phyloP scores from a whole-genome alignment of 2,113 vertebrate genomes.

The Pluvianellus socialis region DNA sequence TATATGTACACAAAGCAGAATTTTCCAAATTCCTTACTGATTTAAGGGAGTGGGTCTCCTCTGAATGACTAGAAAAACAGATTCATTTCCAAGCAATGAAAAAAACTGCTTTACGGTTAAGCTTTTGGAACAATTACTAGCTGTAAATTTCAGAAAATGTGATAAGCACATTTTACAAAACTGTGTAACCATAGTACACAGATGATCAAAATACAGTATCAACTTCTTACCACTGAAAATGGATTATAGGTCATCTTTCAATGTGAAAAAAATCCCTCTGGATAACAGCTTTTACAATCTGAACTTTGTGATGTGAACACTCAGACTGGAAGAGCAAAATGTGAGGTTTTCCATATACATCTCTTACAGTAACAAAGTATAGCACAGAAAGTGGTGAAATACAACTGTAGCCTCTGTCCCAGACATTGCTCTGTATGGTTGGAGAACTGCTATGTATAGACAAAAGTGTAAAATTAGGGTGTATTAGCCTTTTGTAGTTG shows the following conservation, averaged over 20 bases:
- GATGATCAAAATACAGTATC: background rate
- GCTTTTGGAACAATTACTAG: background rate
- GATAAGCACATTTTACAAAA: background rate
- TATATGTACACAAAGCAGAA: background rate
- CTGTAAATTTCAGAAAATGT: background rate
- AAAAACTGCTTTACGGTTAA: background rate
- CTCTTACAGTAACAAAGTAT: background rate
- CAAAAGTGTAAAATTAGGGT: background rate
- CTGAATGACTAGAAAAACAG: background rate
- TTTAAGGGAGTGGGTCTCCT: background rate
- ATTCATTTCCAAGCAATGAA: background rate
- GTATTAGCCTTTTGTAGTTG: background rate
- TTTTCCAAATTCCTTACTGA: background rate
- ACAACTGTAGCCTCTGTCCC: background rate
- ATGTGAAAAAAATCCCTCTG: background rate
- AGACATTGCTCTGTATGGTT: background rate
- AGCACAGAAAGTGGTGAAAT: background rate
- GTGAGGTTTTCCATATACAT: background rate
- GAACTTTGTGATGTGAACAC: background rate
- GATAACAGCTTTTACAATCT: background rate
- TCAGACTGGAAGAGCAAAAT: background rate
- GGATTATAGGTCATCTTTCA: background rate
- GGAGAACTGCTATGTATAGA: background rate
- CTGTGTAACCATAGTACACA: background rate
- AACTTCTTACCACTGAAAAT: background rate